Evolutionary conservation across 2,797 vertebrate genomes (phyloP), one percentile per base, ranked within the genome.

Genomic region (Cuculus canorus): DNA sequence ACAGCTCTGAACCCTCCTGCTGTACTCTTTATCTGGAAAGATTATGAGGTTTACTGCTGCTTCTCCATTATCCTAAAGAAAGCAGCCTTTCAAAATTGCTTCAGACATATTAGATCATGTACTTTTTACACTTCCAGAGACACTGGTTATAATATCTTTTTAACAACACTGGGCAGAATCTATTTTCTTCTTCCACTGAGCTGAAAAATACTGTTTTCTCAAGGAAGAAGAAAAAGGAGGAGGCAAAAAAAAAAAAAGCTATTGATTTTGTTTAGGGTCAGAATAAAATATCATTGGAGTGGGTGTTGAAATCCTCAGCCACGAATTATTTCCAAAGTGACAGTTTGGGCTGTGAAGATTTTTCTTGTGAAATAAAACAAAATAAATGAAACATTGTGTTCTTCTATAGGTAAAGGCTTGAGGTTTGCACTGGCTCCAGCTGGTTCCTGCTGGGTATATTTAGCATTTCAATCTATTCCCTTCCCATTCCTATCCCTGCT

Each of bases 181-280:
- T 95, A 89, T 96, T 97, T 97, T 86, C 86, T 87, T 93, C 73
- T 93, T 96, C 94, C 53, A 73, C 70, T 85, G 93, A 93, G 88
- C 90, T 92, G 89, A 95, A 97, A 97, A 97, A 96, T 61, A 94
- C n/a, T 87, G 82, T 94, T 97, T 96, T 96, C 92, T 96, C 92
- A 95, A 72, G 91, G 92, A 86, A 85, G 52, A 57, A 84, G 72
- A 94, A 78, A 78, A 92, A 95, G 79, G 83, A 93, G 69, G 83
- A 92, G 53, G 33, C n/a, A n/a, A 23, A 32, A 41, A 41, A n/a
- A 41, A 41, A 86, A 91, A 91, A 92, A 86, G 76, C 69, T 93
- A 96, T 82, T 94, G 91, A 96, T 96, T 96, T 97, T 98, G 96
- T 92, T 92, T 97, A 96, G 95, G 84, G 96, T 97, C 97, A 83